Evolutionary conservation across 2,113 vertebrate genomes (phyloP).

Genomic region (Calyptomena viridis): DNA sequence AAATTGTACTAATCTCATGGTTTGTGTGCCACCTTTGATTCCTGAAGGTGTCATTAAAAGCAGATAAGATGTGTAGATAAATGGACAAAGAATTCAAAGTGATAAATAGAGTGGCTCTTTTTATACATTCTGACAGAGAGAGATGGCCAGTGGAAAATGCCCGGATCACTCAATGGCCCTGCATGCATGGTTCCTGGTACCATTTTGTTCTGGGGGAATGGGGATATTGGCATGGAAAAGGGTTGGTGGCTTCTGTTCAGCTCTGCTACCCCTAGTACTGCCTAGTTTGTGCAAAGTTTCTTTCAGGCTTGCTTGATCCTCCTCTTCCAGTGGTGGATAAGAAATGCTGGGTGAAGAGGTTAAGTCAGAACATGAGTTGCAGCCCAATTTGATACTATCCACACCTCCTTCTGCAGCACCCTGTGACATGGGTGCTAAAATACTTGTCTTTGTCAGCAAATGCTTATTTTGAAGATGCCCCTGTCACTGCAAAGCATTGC

Average conservation of each 20-base stretch:
- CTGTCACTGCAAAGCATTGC: not conserved
- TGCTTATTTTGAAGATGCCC: not conserved
- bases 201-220: not conserved
- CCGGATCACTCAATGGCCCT: no score
- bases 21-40: not conserved
- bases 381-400: not conserved
- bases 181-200: not conserved
- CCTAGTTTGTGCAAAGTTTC: not conserved
- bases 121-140: not conserved
- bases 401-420: not conserved
- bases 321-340: fast-evolving
- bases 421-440: not conserved
- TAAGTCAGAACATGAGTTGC: fast-evolving
- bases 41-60: not conserved
- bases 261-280: not conserved
- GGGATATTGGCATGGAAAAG: not conserved
- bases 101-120: not conserved
- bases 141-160: not conserved
- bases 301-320: not conserved
- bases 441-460: not conserved
- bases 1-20: not conserved
- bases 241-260: not conserved
- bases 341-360: not conserved
- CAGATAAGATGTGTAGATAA: not conserved
- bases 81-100: not conserved